Percentiles rank a stretch among this genome's conserved stretches.
Evolutionary conservation across 2,797 vertebrate genomes (phyloP).

Genomic region (Rhincodon typus): DNA sequence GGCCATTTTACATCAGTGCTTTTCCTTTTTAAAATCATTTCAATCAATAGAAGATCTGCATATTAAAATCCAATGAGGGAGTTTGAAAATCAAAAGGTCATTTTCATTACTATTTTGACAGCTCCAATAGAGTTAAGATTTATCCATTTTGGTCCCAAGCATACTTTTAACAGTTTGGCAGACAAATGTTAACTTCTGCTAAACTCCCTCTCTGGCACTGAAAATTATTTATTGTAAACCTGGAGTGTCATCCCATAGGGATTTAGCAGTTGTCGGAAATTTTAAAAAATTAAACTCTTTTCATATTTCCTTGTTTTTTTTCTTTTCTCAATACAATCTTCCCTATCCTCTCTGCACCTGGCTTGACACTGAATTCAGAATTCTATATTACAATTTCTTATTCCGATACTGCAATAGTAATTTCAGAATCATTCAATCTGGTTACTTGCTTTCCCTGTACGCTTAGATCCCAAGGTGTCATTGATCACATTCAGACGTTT

Average conservation of each 20-base stretch:
- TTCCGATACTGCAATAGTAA: neutral
- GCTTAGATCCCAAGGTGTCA: neutral
- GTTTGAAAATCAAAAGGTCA: too few species aligned
- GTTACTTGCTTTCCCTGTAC: neutral
- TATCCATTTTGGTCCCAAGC: too few species aligned
- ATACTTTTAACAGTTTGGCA: too few species aligned
- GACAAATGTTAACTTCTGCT: too few species aligned
- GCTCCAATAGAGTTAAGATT: too few species aligned
- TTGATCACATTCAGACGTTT: neutral
- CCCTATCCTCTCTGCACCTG: neutral
- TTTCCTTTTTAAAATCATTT: too few species aligned
- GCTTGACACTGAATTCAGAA: neutral
- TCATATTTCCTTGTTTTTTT: neutral
- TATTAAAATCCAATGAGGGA: too few species aligned
- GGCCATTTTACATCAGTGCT: too few species aligned
- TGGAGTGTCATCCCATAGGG: neutral
- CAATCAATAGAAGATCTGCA: too few species aligned
- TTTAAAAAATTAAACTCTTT: neutral
- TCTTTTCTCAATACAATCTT: neutral
- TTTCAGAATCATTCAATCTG: neutral
- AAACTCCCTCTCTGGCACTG: too few species aligned
- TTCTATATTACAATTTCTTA: neutral
- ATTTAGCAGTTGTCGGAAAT: neutral
- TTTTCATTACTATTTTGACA: too few species aligned
- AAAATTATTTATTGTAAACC: too few species aligned